Evolutionary conservation across 2,888 invertebrate species (phyloP).

Genomic region (Phaedon cochleariae): DNA sequence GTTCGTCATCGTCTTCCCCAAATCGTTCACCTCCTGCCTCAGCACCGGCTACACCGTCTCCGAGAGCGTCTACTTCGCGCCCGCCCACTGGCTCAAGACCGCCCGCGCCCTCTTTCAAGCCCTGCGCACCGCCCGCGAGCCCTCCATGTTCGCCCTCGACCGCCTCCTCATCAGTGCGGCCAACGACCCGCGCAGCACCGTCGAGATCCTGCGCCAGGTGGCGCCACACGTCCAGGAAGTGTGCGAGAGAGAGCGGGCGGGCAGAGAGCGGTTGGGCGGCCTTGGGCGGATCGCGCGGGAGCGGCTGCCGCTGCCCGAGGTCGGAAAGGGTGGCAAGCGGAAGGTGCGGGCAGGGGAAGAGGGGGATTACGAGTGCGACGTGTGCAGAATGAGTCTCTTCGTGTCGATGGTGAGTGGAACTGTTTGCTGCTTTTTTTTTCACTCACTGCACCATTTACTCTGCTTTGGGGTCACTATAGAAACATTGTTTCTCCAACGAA

Average conservation of each 20-base stretch:
- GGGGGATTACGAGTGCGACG: constrained; percentile 83
- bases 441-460: no score
- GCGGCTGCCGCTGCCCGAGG: constrained; percentile 68
- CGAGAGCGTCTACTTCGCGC: constrained; percentile 92
- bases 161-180: constrained; percentile 80
- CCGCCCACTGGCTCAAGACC: constrained; percentile 78
- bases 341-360: constrained; percentile 63
- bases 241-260: constrained; percentile 71
- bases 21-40: no score
- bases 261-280: constrained; percentile 69
- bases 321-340: constrained; percentile 64
- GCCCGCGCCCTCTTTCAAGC: constrained; percentile 80
- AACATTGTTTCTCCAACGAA: no score
- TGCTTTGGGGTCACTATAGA: no score
- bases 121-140: constrained; percentile 84
- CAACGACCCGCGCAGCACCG: constrained; percentile 63
- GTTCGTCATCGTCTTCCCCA: no score
- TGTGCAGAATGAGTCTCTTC: constrained; percentile 83
- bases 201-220: constrained; percentile 62
- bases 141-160: constrained; percentile 89
- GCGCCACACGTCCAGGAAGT: constrained; percentile 70
- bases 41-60: constrained; percentile 85
- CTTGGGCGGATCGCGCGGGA: constrained; percentile 73
- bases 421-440: no score
- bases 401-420: constrained; percentile 75